Conservation (phyloP, 2,888 invertebrate species). For the Drosophila histrio region DNA sequence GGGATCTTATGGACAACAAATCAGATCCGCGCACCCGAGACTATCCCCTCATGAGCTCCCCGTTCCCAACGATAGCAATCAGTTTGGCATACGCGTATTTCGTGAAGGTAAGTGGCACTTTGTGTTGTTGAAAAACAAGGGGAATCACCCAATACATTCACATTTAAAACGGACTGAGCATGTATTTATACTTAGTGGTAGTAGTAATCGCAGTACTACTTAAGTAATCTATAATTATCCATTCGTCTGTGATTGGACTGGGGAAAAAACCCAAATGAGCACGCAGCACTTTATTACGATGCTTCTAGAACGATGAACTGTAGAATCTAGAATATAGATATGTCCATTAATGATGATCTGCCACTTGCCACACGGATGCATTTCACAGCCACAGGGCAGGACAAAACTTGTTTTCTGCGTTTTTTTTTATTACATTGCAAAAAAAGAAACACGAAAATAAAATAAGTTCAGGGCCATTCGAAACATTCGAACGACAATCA, state of each 20-base stretch:
- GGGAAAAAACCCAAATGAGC: slow-evolving; percentile 25
- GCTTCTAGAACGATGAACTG: slow-evolving; percentile 20
- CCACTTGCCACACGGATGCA: slow-evolving; percentile 26
- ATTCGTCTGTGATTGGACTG: slow-evolving; percentile 3
- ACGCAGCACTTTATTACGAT: slow-evolving; percentile 1
- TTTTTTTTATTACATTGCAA: slow-evolving; percentile 42
- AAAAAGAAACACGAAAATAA: not conserved
- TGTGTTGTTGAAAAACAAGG: not conserved
- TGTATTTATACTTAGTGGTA: too few species aligned
- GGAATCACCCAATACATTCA: slow-evolving; percentile 11
- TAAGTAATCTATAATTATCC: slow-evolving; percentile 49
- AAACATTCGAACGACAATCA: slow-evolving; percentile 35
- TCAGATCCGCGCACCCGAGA: slow-evolving; percentile 92
- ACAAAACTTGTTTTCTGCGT: slow-evolving; percentile 65
- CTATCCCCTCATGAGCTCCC: slow-evolving; percentile 93
- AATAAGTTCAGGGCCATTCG: slow-evolving; percentile 72
- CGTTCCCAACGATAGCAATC: slow-evolving; percentile 90
- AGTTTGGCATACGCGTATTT: slow-evolving; percentile 90
- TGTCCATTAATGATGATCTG: slow-evolving; percentile 24
- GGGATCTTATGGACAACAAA: slow-evolving; percentile 92
- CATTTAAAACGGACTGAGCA: not conserved
- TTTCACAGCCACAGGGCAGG: not conserved
- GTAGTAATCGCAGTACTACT: too few species aligned
- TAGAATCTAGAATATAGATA: slow-evolving; percentile 6
- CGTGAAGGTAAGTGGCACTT: slow-evolving; percentile 86